Base-by-base conservation (phyloP, 2,888 invertebrate genomes). In the Acanthosepion esculentum region DNA sequence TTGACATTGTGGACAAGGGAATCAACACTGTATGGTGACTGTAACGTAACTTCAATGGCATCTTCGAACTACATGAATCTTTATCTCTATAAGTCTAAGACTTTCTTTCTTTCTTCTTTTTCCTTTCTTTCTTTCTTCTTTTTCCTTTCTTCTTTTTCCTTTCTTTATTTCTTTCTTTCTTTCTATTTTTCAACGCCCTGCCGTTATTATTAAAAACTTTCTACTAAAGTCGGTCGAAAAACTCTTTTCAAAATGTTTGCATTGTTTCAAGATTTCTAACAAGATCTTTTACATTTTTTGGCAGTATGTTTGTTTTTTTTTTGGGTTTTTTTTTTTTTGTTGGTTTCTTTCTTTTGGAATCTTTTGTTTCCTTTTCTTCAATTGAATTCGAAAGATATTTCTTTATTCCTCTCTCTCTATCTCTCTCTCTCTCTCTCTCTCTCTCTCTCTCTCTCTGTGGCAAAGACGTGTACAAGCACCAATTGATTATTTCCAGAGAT, bases 401-500 rank as follows among this genome's bases (percentile, higher is more conserved):
- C 12, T 29, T 29, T 64, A 1, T 64, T 7, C 12, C 12, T 6
- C 0, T 29, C 29, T 10, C 10, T 64, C 29, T 29, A 1, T 29
- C 10, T 0, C 29, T 0, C 29, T 7, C 6, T 6, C 29, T 29
- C 4, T 29, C 12, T 29, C 29, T 64, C 6, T 64, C 29, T 29
- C 78, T 78, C n/a, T 12, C 78, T 7, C 15, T 78, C 29, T 78
- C n/a, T 4, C 12, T n/a, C 10, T 15, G 55, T 15, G 59, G 59
- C 7, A 7, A 23, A 23, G 59, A 59, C 23, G 23, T 7, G 59
- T 26, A 20, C 59, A 78, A 78, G n/a, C 78, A 78, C 78, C 78
- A 78, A 78, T 78, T 78, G n/a, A 78, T 78, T 78, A 78, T n/a
- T n/a, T 78, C 8, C 78, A 78, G 78, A 78, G 78, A 78, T 78